Conservation (phyloP, 2,797 vertebrate species). For the Clarias laeviceps region DNA sequence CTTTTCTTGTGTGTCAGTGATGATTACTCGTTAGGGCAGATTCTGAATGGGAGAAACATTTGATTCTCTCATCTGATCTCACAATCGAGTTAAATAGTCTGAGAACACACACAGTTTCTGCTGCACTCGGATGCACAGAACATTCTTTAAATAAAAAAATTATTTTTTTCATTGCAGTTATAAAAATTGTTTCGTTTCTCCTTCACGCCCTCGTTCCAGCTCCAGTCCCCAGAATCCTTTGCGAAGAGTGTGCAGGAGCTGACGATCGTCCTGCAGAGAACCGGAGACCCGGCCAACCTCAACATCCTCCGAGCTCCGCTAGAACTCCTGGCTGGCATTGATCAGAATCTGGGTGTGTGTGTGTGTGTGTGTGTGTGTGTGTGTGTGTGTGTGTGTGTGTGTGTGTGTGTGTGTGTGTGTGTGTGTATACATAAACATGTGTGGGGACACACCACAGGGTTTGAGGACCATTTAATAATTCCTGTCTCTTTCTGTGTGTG, state of each 20-base stretch:
- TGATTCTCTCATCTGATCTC: constrained; percentile 28
- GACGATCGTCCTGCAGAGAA: constrained; percentile 94
- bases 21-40: constrained; percentile 74
- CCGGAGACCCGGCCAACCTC: constrained; percentile 92
- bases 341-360: constrained; percentile 90
- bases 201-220: constrained; percentile 65
- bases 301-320: constrained; percentile 89
- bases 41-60: neutral
- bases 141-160: neutral
- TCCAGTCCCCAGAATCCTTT: constrained; percentile 96
- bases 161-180: too few relatives aligned
- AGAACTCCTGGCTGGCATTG: constrained; percentile 93
- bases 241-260: constrained; percentile 96
- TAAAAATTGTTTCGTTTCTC: too few relatives aligned
- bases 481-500: constrained; percentile 44
- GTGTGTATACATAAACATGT: neutral
- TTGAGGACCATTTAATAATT: neutral
- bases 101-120: constrained; percentile 12
- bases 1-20: constrained; percentile 66
- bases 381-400: neutral
- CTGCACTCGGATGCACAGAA: neutral
- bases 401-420: constrained; percentile 60
- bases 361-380: constrained; percentile 62
- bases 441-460: neutral
- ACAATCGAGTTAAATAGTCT: constrained; percentile 22